Base-by-base conservation (phyloP, 92 coral and sea anemone species). In the Palythoa caribaeorum region DNA sequence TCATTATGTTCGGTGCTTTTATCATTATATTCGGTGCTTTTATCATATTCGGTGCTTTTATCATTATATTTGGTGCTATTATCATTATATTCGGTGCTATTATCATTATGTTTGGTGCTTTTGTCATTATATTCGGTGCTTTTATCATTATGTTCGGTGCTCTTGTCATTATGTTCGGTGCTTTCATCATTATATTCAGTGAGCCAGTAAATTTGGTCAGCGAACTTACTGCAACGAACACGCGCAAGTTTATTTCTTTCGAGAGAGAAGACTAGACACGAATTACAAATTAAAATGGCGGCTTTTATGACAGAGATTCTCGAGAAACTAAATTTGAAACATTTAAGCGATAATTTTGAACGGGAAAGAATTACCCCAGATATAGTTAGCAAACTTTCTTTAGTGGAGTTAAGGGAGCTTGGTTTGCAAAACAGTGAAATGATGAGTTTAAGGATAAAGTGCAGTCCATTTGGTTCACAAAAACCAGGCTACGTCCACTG, bases 391-490 rank as follows among this genome's bases (percentile, higher is more conserved):
- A 70, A 70, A 70, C 74, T 70, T 70, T 70, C 74, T 28, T 70
- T 28, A 37, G 14, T 70, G 44, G 83, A 78, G 83, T 78, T 55
- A 50, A 63, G 28, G 69, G 86, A 81, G 73, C 86, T 81, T 57
- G 76, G 59, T 40, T 52, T 28, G 50, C 44, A 80, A 80, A 80
- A 57, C 71, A 54, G 57, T 21, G 76, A 80, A 63, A 81, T 81
- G 50, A 81, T 62, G 86, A 60, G 12, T 81, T 80, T 81, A 60
- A 81, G 86, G 72, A 63, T 81, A 62, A 60, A 54, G 72, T 81
- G 86, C 72, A 60, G 52, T 54, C 52, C 86, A 50, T 81, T 81
- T 81, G 86, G 86, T 39, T 35, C 55, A 57, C 72, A 62, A 81
- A 21, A 81, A 81, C 85, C 75, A 68, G 39, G 14, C 74, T 28